A percentile compares a stretch with the other conserved stretches of the same genome.
Evolutionary conservation across 2,113 vertebrate species (phyloP).

Genomic region (Callionymus lyra): DNA sequence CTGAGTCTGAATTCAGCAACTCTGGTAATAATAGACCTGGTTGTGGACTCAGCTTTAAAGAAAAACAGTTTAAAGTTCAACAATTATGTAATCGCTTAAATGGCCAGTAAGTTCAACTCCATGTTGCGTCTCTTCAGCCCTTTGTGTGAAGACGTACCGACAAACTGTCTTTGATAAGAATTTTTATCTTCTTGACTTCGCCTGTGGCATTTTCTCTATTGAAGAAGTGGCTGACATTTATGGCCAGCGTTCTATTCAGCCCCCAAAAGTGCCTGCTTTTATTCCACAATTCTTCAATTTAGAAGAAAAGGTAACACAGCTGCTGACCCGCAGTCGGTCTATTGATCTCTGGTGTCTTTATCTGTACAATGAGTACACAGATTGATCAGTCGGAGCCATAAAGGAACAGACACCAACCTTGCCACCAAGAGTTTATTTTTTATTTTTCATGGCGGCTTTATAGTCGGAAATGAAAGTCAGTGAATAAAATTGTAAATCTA

Average conservation of each 20-base stretch:
- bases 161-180: slow-evolving; percentile 24
- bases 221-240: slow-evolving; percentile 48
- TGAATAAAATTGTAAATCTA: too few species aligned
- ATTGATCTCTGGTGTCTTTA: slow-evolving; percentile 7
- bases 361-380: too few species aligned
- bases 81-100: not conserved
- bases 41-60: slow-evolving; percentile 23
- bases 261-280: slow-evolving; percentile 23
- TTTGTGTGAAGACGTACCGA: slow-evolving; percentile 23
- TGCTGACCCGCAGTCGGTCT: slow-evolving; percentile 13
- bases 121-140: slow-evolving; percentile 1
- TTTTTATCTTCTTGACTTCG: slow-evolving; percentile 39
- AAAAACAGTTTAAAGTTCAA: slow-evolving; percentile 14
- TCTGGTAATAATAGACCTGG: slow-evolving; percentile 8
- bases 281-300: slow-evolving; percentile 26
- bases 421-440: too few species aligned
- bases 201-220: slow-evolving; percentile 34
- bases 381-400: too few species aligned
- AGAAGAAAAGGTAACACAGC: slow-evolving; percentile 15
- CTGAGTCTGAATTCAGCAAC: too few species aligned
- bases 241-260: slow-evolving; percentile 23
- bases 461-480: too few species aligned
- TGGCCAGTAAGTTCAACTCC: too few species aligned
- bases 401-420: too few species aligned
- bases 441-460: too few species aligned